Evolutionary conservation across 2,797 vertebrate species (phyloP).

Genomic region (Staurois parvus): DNA sequence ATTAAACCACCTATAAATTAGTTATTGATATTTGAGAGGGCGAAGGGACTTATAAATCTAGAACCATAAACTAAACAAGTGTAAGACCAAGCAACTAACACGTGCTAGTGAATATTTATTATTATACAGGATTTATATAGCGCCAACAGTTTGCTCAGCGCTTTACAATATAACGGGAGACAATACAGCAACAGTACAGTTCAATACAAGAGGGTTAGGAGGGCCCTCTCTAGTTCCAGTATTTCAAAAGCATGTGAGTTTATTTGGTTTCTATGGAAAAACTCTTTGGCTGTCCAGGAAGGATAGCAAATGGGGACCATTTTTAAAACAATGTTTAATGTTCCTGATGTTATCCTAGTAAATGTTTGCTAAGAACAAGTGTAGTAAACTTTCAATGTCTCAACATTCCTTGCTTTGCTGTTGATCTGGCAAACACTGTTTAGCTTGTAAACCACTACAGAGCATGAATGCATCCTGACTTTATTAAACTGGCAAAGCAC

Average conservation of each 20-base stretch:
- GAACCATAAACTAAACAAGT: neutral
- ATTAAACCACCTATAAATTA: neutral
- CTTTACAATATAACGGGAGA: too few species aligned
- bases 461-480: neutral
- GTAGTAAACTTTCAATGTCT: neutral
- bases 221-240: neutral
- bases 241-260: neutral
- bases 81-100: neutral
- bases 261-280: neutral
- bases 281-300: neutral
- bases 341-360: neutral
- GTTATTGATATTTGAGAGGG: too few species aligned
- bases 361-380: neutral
- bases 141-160: too few species aligned
- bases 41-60: neutral
- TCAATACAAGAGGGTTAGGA: too few species aligned
- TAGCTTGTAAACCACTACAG: neutral
- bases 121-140: too few species aligned
- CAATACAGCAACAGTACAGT: too few species aligned
- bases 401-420: neutral
- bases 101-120: neutral
- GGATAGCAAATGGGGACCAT: neutral
- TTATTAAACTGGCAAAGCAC: neutral
- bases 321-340: constrained; percentile 4
- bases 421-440: neutral